A percentile compares a stretch with the other conserved stretches of the same genome.
Conservation (phyloP, 1,140 invertebrate genomes). For the Dendrolimus kikuchii region DNA sequence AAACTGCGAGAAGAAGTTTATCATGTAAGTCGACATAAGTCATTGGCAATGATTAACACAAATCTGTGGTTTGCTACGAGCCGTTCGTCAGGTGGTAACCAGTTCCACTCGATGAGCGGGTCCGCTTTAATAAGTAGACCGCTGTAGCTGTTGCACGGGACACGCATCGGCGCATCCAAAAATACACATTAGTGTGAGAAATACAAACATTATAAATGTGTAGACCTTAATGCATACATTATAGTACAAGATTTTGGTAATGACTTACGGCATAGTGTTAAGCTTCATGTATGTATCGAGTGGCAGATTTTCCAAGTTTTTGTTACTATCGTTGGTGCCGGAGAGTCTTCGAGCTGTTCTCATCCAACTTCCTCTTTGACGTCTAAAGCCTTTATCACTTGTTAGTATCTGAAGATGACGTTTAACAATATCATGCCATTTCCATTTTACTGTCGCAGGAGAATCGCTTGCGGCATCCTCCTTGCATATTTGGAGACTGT, state of each 20-base stretch:
- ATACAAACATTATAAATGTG: constrained; percentile 4
- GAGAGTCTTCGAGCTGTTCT: constrained; percentile 70
- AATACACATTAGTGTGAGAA: constrained; percentile 6
- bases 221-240: too few species aligned
- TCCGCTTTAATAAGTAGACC: constrained; percentile 37
- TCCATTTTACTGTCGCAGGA: constrained; percentile 68
- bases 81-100: constrained; percentile 36
- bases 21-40: constrained; percentile 19
- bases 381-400: constrained; percentile 71
- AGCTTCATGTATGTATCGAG: constrained; percentile 66
- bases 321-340: constrained; percentile 45
- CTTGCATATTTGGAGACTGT: constrained; percentile 72
- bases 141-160: constrained; percentile 27
- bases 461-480: constrained; percentile 69
- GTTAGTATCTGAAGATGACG: constrained; percentile 71
- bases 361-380: constrained; percentile 74
- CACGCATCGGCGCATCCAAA: constrained; percentile 20
- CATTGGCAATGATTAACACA: constrained; percentile 39
- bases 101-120: constrained; percentile 37
- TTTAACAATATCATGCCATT: constrained; percentile 73
- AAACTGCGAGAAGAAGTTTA: not conserved
- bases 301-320: constrained; percentile 37
- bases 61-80: constrained; percentile 25
- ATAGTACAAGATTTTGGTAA: not conserved
- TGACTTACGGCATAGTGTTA: constrained; percentile 66